Base-by-base conservation (phyloP, 1,140 invertebrate genomes). In the Cylas formicarius region DNA sequence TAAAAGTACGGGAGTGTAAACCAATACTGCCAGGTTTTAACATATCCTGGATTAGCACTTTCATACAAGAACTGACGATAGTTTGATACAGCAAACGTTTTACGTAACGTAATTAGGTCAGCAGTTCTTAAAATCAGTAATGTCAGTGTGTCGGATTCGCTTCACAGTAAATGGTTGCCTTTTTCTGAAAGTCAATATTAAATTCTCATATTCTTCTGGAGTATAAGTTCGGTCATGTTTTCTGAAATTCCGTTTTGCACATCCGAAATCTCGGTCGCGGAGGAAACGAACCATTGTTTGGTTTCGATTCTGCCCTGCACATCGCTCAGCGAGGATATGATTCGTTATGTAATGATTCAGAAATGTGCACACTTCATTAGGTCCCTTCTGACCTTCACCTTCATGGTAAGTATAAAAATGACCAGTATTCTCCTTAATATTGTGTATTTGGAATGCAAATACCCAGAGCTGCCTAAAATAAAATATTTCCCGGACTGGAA, bases 381-480 rank as follows among this genome's bases (percentile, higher is more conserved):
- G 46, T 20, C 29, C 18, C 22, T 36, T 48, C 4, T 43, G n/a
- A 13, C 40, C 41, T 18, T 44, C 18, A 6, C 32, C 47, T 22
- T 49, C 23, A 27, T 44, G 26, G 38, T 63, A 62, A 31, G 50
- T 28, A 41, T 55, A 63, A 39, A 53, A 57, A 19, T 44, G 20
- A 13, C 48, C 44, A 11, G 24, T 48, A 24, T 52, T 41, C 18
- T 18, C 50, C 36, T 49, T 59, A 14, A 61, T 37, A 47, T 58
- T 45, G 42, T 61, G 58, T 24, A 63, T 53, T 35, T 49, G 36
- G 47, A 63, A 63, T n/a, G 44, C 48, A 49, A 54, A 48, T 22
- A 61, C 27, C 39, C 48, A 60, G 22, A 64, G 52, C 35, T 65
- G 58, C n/a, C n/a, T n/a, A 37, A 49, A 41, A 45, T 61, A 55